Conservation (phyloP, 2,888 invertebrate genomes). For the Drosophila demipolita region DNA sequence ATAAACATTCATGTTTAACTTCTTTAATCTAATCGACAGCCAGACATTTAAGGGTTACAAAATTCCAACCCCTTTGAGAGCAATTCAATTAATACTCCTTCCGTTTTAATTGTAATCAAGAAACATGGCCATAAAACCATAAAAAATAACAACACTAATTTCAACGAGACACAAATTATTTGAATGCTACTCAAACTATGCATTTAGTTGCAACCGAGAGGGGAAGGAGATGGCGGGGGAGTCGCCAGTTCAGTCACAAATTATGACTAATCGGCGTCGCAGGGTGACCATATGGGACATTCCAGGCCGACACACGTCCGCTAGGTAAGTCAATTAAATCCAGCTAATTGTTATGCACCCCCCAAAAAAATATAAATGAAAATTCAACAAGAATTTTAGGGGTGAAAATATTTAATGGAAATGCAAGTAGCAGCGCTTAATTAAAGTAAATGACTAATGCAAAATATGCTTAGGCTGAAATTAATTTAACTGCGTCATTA, state of each 20-base stretch:
- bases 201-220: background rate
- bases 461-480: conserved; percentile 24
- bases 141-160: conserved; percentile 43
- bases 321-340: conserved; percentile 49
- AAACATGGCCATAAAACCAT: conserved; percentile 50
- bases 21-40: background rate
- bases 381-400: conserved; percentile 14
- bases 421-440: conserved; percentile 47
- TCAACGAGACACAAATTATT: conserved; percentile 40
- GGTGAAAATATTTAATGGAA: conserved; percentile 5
- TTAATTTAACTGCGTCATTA: conserved; percentile 44
- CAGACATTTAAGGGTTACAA: conserved; percentile 39
- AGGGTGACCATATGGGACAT: conserved; percentile 61
- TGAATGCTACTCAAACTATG: conserved; percentile 34
- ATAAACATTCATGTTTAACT: background rate
- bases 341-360: conserved; percentile 51
- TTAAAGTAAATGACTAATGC: conserved; percentile 62
- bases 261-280: conserved; percentile 57
- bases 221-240: background rate
- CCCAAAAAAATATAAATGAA: background rate
- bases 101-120: conserved; percentile 26
- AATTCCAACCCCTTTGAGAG: conserved; percentile 31
- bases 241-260: conserved; percentile 38
- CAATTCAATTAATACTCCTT: conserved; percentile 45
- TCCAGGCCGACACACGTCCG: conserved; percentile 20